phyloP scores from a whole-genome alignment of 2,888 invertebrate species.

The Drosophila setosimentum region DNA sequence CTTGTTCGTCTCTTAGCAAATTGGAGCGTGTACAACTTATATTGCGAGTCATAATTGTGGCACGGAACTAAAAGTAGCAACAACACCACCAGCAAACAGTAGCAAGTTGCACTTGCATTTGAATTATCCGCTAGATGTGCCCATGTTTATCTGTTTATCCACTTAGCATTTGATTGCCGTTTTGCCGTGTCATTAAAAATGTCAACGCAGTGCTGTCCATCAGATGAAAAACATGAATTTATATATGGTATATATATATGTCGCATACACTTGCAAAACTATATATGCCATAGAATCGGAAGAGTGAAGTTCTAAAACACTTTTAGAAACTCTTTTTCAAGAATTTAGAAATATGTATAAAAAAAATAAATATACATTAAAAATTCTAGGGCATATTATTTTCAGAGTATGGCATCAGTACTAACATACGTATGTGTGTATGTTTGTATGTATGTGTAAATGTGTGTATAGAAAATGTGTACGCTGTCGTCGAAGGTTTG shows the following conservation, averaged over 20 bases:
- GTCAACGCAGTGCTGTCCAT: conserved; percentile 52
- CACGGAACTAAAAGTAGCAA: conserved; percentile 5
- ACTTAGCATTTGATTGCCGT: conserved; percentile 58
- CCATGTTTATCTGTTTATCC: conserved; percentile 41
- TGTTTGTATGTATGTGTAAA: not conserved
- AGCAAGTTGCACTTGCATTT: conserved; percentile 21
- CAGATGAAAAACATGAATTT: conserved; percentile 12
- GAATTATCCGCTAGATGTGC: conserved; percentile 37
- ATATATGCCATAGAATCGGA: not conserved
- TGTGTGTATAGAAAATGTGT: conserved; percentile 16
- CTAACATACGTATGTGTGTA: not conserved
- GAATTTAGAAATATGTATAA: not conserved
- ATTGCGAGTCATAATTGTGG: conserved; percentile 25
- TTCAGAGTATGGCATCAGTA: not conserved
- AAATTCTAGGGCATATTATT: not conserved
- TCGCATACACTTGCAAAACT: not conserved
- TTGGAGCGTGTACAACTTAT: conserved; percentile 33
- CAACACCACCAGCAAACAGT: conserved; percentile 1
- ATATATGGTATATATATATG: not conserved
- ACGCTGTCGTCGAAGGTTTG: conserved; percentile 63
- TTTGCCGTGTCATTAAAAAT: conserved; percentile 57
- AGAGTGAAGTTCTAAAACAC: not conserved
- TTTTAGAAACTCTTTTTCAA: not conserved
- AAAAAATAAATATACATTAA: not conserved
- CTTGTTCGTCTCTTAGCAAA: conserved; percentile 53